Base-by-base conservation (phyloP, 2,113 vertebrate genomes). In the Maccullochella peelii region DNA sequence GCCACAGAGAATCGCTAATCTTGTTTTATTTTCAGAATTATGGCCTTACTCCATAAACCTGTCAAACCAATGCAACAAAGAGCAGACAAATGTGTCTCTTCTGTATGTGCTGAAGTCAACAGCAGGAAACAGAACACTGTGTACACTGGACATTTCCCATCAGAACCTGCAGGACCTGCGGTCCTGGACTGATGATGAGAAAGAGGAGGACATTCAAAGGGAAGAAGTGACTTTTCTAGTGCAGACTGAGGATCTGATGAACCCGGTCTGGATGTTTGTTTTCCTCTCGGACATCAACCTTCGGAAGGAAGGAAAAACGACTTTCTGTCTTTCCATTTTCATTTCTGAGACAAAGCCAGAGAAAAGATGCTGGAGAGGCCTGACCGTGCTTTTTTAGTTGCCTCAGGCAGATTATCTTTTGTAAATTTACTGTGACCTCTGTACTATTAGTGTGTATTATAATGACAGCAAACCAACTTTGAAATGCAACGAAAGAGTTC, bases 351-450 rank as follows among this genome's bases (percentile, higher is more conserved):
- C 71, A 80, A 86, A 76, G 90, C 74, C 61, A 52, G 73, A 85
- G 69, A 83, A 84, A 44, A 7, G 66, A 65, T 83, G 77, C 77
- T 87, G 75, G 57, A 77, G 61, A 81, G 75, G 87, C 89, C 91
- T 93, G 90, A 85, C 88, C 83, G 77, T 88, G 86, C 92, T 89
- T 90, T 94, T 94, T 94, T 75, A 86, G 92, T 94, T 93, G 92
- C 88, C 90, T 92, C 89, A 84, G 93, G 91, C 93, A 94, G 78
- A 90, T 86, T 93, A 91, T 94, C 90, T 95, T 95, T 95, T 94
- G 92, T 95, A 93, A 93, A 93, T 94, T 88, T 94, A 92, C 93
- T 92, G 90, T 95, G 94, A 95, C 92, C 92, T 93, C 93, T 94
- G 93, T 95, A 91, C 84, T 89, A 94, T 91, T 85, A 90, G 88